Evolutionary conservation across 1,140 invertebrate species (phyloP), one percentile per base, ranked within the genome.

Genomic region (Pogonognathellus flavescens): DNA sequence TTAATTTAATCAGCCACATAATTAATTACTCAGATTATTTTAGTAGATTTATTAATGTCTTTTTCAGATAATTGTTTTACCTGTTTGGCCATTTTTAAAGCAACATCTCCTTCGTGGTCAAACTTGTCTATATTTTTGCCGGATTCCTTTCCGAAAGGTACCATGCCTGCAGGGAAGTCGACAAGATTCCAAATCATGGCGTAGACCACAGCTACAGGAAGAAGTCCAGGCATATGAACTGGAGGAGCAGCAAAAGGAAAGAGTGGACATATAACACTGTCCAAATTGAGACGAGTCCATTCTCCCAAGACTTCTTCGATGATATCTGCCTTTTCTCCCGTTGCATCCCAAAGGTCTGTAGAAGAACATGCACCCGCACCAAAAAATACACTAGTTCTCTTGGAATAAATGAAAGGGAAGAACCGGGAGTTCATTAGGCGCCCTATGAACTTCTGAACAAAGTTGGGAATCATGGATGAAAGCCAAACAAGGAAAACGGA

Each of bases 181-280:
- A 88, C 85, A 25, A 87, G 49, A 62, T 87, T 87, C 86, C 86
- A 86, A 41, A 86, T 85, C 83, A 87, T 86, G n/a, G 85, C 55
- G 50, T 87, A 88, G 1, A 80, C 59, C 8, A 83, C 81, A 0
- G 80, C 86, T 70, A 80, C 85, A 80, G 86, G 88, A 6, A 89
- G 55, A 25, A 86, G 55, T 41, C 86, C 88, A 22, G 88, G 88
- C 18, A 55, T 16, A 72, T 88, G 59, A 66, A 86, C 60, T 10
- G 84, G 87, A 41, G 84, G 82, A 59, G 88, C 88, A 55, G 88
- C 76, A 50, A 89, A 89, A 25, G 88, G 88, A 55, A 89, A 84
- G 0, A 86, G 10, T n/a, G 87, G 87, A 41, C 82, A 87, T 50
- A 89, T 70, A 20, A 88, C 80, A 55, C 82, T 76, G 70, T 89